Base-by-base conservation (phyloP, 1,140 invertebrate genomes). In the Oscheius sp. region DNA sequence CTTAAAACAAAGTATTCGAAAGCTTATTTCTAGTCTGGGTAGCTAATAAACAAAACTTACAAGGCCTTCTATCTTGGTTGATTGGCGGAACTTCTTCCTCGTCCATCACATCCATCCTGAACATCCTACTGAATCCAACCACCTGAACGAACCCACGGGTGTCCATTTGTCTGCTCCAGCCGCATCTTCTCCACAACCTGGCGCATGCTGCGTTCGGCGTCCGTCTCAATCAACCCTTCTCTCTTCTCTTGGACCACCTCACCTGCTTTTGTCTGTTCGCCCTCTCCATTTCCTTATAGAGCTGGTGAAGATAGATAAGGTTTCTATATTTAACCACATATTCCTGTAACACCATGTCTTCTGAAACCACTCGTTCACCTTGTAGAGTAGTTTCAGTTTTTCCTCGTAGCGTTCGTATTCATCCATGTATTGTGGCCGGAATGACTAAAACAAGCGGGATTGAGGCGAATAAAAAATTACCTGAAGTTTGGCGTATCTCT, bases 361-460 rank as follows among this genome's bases (percentile, higher is more conserved):
- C 49, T n/a, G 32, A 0, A 58, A 68, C 29, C 28, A 55, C 2
- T 1, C 1, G 1, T 0, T 34, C 31, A 91, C 89, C 58, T 92
- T 89, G 86, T 96, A 97, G 15, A 95, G 86, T 78, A 88, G 86
- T 79, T 91, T 90, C 4, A 97, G 85, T 83, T 96, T 93, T 49
- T 88, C 87, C 86, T 99, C 95, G 13, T 94, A 88, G 52, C 90
- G 90, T 75, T 95, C 93, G 85, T 95, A 94, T 85, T 99, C 96
- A 80, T 95, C 92, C 89, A 97, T 91, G 85, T 96, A 97, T 0
- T 94, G 94, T 2, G 96, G 96, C 49, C 95, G 92, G 77, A 82
- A 79, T 3, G 67, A 71, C 75, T 83, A 36, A 78, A 65, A 58
- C 72, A 35, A 13, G n/a, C 18, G 18, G 59, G 18, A 10, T 34